phyloP scores from a whole-genome alignment of 1,140 invertebrate genomes.

The Camponotus floridanus region DNA sequence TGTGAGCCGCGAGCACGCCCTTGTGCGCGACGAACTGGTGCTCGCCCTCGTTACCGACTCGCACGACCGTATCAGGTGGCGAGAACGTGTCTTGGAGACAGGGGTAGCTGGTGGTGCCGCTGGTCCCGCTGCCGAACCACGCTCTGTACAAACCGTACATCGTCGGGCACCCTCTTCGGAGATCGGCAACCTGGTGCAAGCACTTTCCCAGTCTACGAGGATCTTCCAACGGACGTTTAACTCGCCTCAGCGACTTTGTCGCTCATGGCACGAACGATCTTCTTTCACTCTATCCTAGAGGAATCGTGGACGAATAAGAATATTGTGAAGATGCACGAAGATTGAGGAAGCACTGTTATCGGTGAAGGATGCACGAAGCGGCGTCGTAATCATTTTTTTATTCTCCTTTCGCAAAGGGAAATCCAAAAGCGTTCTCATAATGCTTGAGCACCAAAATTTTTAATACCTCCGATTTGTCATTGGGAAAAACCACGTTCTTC shows the following conservation, averaged over 20 bases:
- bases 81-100: slow-evolving; percentile 81
- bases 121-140: slow-evolving; percentile 86
- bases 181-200: not conserved
- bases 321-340: too few relatives aligned
- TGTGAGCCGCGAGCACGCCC: slow-evolving; percentile 89
- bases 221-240: not conserved
- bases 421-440: not conserved
- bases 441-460: not conserved
- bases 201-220: not conserved
- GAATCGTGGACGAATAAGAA: not conserved
- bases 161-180: not conserved
- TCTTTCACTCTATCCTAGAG: not conserved
- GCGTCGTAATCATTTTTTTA: not conserved
- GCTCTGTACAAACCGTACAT: slow-evolving; percentile 89
- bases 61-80: slow-evolving; percentile 88
- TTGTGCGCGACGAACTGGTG: slow-evolving; percentile 90
- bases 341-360: not conserved
- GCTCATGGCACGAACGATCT: not conserved
- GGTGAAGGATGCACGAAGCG: not conserved
- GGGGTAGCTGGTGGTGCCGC: slow-evolving; percentile 78
- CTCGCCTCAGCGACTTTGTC: not conserved
- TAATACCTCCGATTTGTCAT: not conserved
- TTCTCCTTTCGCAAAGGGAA: not conserved
- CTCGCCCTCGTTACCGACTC: slow-evolving; percentile 88
- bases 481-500: not conserved